A percentile compares a stretch with the other conserved stretches of the same genome.
These are phyloP conservation scores for Drosophila rufa DNA, from an alignment of 1,140 invertebrate species.

Conservation along the genomic window DNA sequence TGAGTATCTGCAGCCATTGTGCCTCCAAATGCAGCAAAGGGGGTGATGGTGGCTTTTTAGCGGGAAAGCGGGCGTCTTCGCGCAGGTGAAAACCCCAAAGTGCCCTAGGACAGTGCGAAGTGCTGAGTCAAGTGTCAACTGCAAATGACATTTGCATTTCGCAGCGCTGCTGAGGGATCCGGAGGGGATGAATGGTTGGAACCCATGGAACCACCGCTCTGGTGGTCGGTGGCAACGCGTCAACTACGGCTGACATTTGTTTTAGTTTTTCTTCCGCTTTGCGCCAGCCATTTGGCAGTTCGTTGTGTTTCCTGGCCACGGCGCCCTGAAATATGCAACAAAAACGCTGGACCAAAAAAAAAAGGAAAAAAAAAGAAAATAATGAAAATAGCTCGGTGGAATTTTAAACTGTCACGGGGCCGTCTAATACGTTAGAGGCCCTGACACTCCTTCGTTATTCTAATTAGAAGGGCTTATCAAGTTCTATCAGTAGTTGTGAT, in stretches of 20 bases:
- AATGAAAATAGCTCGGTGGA: conserved; percentile 45
- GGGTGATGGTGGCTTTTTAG: conserved; percentile 3
- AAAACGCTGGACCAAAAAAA: conserved; percentile 37
- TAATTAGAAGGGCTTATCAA: conserved; percentile 7
- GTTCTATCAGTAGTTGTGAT: not conserved
- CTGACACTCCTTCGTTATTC: conserved; percentile 19
- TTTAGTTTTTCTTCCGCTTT: conserved; percentile 84
- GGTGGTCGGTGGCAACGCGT: conserved; percentile 72
- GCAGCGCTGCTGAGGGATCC: conserved; percentile 48
- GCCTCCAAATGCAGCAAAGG: conserved; percentile 46
- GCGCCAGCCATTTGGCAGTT: conserved; percentile 81
- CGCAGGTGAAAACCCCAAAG: conserved; percentile 82
- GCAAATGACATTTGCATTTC: conserved; percentile 84
- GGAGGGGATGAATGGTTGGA: conserved; percentile 1
- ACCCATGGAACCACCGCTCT: conserved; percentile 24
- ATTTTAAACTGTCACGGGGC: conserved; percentile 69
- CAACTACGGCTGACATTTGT: conserved; percentile 83
- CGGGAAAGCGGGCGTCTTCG: conserved; percentile 21
- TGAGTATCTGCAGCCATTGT: conserved; percentile 55
- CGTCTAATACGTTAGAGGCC: conserved; percentile 56
- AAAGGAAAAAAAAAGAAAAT: not conserved
- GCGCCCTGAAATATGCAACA: conserved; percentile 67
- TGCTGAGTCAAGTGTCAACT: conserved; percentile 84
- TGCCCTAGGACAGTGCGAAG: conserved; percentile 81
- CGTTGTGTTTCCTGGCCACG: conserved; percentile 65